These are phyloP conservation scores for Pachycephala philippinensis DNA, from an alignment of 2,113 vertebrate genomes.

Conservation along the genomic window DNA sequence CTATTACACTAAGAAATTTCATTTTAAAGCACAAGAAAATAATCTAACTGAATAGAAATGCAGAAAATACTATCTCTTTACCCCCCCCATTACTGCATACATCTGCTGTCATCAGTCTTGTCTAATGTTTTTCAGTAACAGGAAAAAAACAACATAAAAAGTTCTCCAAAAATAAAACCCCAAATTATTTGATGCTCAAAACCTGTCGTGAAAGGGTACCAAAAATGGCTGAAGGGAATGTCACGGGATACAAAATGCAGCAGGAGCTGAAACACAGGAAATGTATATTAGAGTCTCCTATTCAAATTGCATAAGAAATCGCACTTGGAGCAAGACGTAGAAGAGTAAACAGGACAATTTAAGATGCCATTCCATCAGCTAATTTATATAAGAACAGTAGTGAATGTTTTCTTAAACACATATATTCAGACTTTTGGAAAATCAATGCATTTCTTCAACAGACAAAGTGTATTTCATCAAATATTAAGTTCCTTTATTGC, in stretches of 20 bases:
- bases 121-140: not conserved
- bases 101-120: not conserved
- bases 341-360: not conserved
- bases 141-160: not conserved
- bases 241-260: not conserved
- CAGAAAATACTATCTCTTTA: not conserved
- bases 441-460: not conserved
- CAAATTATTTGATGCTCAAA: not conserved
- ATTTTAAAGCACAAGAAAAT: not conserved
- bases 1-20: not conserved
- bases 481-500: not conserved
- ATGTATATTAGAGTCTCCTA: not conserved
- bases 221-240: not conserved
- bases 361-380: not conserved
- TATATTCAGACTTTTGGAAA: not conserved
- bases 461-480: constrained; percentile 31
- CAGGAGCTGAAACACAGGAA: not conserved
- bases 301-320: not conserved
- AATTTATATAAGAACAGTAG: not conserved
- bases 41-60: not conserved
- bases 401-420: not conserved
- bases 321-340: not conserved
- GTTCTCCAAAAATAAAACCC: not conserved
- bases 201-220: not conserved
- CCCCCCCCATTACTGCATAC: not conserved